Evolutionary conservation across 1,140 invertebrate genomes (phyloP).

Genomic region (Heliconius hermathena): DNA sequence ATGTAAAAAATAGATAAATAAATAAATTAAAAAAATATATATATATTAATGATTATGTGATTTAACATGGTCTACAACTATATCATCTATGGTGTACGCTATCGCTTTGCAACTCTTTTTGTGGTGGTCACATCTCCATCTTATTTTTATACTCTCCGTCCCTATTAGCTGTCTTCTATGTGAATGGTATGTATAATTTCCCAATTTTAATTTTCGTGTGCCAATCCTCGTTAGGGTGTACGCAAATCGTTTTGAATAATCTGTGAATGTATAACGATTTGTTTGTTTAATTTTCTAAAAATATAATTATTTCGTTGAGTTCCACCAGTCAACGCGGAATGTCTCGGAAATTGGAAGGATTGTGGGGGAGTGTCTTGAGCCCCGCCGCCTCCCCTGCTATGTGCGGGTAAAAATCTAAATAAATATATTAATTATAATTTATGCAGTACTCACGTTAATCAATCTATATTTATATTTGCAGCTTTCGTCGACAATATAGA

Average conservation of each 20-base stretch:
- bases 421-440: too few species aligned
- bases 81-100: conserved; percentile 25
- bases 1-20: too few species aligned
- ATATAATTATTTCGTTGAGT: too few species aligned
- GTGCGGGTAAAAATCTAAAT: too few species aligned
- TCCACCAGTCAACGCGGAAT: too few species aligned
- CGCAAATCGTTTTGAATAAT: neutral
- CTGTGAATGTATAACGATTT: neutral
- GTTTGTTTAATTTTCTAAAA: neutral
- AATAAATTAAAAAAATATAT: too few species aligned
- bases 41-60: neutral
- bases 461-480: too few species aligned
- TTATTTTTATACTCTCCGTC: neutral
- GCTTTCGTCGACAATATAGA: too few species aligned
- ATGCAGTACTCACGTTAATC: too few species aligned
- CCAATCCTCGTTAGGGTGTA: conserved; percentile 11
- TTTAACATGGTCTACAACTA: conserved; percentile 20
- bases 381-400: too few species aligned
- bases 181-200: conserved; percentile 5
- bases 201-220: conserved; percentile 15
- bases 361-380: too few species aligned
- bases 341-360: too few species aligned
- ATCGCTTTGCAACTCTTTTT: conserved; percentile 23
- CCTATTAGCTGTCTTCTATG: neutral
- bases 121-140: conserved; percentile 24